These are phyloP conservation scores for Stictonetta naevosa DNA, from an alignment of 2,113 vertebrate species.

Conservation along the genomic window DNA sequence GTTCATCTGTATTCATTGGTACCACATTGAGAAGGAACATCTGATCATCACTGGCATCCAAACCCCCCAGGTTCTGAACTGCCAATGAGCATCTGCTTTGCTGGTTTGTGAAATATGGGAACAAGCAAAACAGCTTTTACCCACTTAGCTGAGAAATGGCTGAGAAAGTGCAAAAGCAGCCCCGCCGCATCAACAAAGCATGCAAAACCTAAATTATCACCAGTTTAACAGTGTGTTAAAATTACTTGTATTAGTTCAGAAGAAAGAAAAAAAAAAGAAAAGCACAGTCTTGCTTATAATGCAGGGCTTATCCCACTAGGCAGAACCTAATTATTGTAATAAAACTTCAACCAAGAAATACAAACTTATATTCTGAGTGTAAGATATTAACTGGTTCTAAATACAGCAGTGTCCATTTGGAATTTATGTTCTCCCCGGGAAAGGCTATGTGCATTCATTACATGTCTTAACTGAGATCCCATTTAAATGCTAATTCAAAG, in stretches of 20 bases:
- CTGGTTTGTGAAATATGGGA: background rate
- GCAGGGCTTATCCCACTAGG: background rate
- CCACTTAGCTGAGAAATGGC: background rate
- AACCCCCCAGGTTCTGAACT: background rate
- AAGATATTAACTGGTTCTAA: background rate
- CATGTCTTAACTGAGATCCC: background rate
- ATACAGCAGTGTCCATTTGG: background rate
- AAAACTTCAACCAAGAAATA: background rate
- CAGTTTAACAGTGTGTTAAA: background rate
- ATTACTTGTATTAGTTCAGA: background rate
- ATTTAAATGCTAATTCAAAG: background rate
- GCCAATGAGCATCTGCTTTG: background rate
- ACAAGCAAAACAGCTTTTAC: background rate
- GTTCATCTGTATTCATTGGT: background rate
- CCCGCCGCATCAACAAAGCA: background rate
- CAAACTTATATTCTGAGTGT: background rate
- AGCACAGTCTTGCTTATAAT: background rate
- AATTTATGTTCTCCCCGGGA: background rate
- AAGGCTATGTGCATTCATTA: background rate
- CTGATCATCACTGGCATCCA: background rate
- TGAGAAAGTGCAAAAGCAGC: background rate
- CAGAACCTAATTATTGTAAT: background rate
- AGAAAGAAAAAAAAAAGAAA: background rate
- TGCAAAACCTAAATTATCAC: background rate
- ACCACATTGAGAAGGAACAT: background rate